Evolutionary conservation across 1,140 invertebrate species (phyloP).

Genomic region (Drosophila ohnishii): DNA sequence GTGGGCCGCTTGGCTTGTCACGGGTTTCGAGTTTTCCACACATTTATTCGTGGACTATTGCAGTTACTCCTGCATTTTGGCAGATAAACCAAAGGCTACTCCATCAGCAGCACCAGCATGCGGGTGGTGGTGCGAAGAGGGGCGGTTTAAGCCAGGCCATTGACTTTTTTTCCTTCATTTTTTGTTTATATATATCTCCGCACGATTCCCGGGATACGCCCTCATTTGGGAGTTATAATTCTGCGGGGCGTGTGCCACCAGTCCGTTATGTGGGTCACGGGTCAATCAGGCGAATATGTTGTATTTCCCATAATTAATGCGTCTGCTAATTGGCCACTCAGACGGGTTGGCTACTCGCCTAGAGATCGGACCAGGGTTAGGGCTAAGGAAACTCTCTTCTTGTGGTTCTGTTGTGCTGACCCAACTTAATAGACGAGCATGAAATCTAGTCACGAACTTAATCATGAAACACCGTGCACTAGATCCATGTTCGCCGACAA

Average conservation of each 20-base stretch:
- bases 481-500: constrained; percentile 84
- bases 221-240: constrained; percentile 36
- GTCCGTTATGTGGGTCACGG: constrained; percentile 73
- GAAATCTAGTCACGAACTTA: constrained; percentile 84
- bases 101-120: constrained; percentile 29
- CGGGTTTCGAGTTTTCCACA: constrained; percentile 28
- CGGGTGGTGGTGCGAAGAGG: constrained; percentile 37
- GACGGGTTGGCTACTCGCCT: constrained; percentile 1
- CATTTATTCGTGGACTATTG: constrained; percentile 11
- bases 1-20: constrained; percentile 40
- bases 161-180: constrained; percentile 44
- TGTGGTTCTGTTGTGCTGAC: constrained; percentile 67
- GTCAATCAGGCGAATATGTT: constrained; percentile 58
- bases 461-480: constrained; percentile 83
- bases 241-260: constrained; percentile 61
- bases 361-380: constrained; percentile 2
- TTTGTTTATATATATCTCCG: neutral
- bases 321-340: constrained; percentile 51
- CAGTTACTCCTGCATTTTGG: constrained; percentile 20
- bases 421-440: constrained; percentile 84
- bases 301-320: constrained; percentile 55
- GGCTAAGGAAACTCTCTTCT: constrained; percentile 25
- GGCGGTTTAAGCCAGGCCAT: constrained; percentile 63
- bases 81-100: constrained; percentile 65
- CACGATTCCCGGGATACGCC: constrained; percentile 17